Evolutionary conservation across 2,113 vertebrate genomes (phyloP), one percentile per base, ranked within the genome.

Genomic region (Odontesthes bonariensis): DNA sequence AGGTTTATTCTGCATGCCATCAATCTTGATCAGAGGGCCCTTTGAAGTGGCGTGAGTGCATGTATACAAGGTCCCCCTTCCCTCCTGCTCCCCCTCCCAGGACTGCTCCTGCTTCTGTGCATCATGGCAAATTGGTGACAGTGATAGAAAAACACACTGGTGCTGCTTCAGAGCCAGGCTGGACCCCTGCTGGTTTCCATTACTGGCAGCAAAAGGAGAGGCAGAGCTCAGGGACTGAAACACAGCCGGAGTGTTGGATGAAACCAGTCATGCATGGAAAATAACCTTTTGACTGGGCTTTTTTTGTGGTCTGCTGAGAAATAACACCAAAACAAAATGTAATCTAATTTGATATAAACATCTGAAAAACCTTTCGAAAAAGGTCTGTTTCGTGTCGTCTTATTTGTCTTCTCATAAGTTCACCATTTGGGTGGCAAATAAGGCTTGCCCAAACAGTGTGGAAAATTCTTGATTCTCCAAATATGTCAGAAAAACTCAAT

Each of bases 131-230:
- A 10, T n/a, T 42, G 13, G 56, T 87, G 82, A 87, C 73, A 84
- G 67, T 46, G 70, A 73, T 80, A 80, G 66, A 79, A 85, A 79
- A 85, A 69, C 81, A 69, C 81, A 80, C 67, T 81, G 79, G 38
- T 19, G 7, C 74, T 56, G 69, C 68, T 75, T 46, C 86, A 38
- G 63, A 88, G 76, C 69, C 69, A 33, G 53, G 61, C 70, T 11
- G 75, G 68, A 80, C 85, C 77, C 84, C 88, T 67, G 89, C 85
- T 83, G 86, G 47, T 75, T 83, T 77, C 85, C 86, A 92, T 89
- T 85, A 84, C 65, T 58, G 69, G 56, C 81, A 80, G 87, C 79
- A 90, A 81, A 23, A 81, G 84, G 80, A 81, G 75, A 85, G 32
- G 81, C 79, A 46, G 19, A 77, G 62, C 72, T 53, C 73, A 52